Evolutionary conservation across 2,888 invertebrate species (phyloP).

Genomic region (Labia minor): DNA sequence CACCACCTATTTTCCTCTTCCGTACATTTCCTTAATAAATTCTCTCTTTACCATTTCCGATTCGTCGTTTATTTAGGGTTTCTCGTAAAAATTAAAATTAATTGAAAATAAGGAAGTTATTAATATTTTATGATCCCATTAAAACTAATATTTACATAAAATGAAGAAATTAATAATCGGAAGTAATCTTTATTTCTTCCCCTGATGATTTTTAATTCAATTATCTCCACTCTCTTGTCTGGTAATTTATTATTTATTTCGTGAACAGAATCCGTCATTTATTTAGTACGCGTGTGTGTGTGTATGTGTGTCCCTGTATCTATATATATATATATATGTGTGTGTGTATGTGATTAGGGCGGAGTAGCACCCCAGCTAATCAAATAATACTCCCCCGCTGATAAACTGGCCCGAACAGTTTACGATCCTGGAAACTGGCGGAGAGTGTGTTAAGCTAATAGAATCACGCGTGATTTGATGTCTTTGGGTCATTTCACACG

Average conservation of each 20-base stretch:
- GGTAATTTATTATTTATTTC: conserved; percentile 1
- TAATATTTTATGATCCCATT: background rate
- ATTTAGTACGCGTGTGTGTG: background rate
- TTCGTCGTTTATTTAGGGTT: background rate
- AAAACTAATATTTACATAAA: conserved; percentile 5
- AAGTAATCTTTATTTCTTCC: background rate
- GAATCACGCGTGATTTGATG: conserved; percentile 13
- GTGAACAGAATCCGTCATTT: background rate
- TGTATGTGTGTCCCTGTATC: no score
- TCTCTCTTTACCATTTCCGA: background rate
- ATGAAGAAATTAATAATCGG: background rate
- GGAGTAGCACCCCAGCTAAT: background rate
- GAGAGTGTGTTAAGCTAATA: background rate
- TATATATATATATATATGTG: no score
- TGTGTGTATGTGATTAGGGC: no score
- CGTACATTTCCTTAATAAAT: no score
- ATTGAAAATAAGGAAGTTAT: background rate
- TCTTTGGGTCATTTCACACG: conserved; percentile 4
- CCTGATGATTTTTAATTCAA: background rate
- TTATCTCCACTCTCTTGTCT: background rate
- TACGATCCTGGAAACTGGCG: background rate
- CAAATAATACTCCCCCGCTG: background rate
- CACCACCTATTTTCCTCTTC: no score
- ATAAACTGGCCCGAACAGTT: conserved; percentile 4
- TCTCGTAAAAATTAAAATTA: background rate